Evolutionary conservation across 2,113 vertebrate genomes (phyloP).

Genomic region (Gavialis gangeticus): DNA sequence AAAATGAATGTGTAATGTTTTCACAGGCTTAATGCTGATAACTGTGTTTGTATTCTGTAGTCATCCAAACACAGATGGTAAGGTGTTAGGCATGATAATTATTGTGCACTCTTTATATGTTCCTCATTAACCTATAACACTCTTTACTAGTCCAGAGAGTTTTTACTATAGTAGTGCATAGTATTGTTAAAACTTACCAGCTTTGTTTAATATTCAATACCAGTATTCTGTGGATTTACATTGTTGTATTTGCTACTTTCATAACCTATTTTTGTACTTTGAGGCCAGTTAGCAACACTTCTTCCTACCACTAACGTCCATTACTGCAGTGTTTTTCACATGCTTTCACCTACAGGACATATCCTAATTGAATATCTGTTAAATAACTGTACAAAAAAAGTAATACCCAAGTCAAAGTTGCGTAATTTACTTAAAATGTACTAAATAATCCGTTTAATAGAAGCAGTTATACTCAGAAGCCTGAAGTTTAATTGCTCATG

Average conservation of each 20-base stretch:
- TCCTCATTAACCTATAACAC: conserved; percentile 67
- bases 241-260: conserved; percentile 1
- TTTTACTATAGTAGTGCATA: conserved; percentile 32
- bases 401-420: conserved; percentile 42
- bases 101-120: conserved; percentile 54
- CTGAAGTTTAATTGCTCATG: not conserved
- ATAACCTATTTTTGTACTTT: not conserved
- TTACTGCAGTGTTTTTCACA: conserved; percentile 36
- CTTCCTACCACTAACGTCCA: not conserved
- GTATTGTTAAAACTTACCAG: not conserved
- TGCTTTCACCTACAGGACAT: conserved; percentile 65
- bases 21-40: not conserved
- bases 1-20: conserved; percentile 7
- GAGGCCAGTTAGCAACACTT: conserved; percentile 35
- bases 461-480: not conserved
- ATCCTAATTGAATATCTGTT: conserved; percentile 51
- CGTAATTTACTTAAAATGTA: conserved; percentile 12
- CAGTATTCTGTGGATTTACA: not conserved
- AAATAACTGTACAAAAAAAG: conserved; percentile 49
- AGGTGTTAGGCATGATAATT: conserved; percentile 55
- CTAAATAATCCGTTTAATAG: not conserved
- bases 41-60: conserved; percentile 46
- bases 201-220: conserved; percentile 49
- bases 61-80: conserved; percentile 59
- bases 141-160: conserved; percentile 57